Percentiles rank a stretch among this genome's conserved stretches.
Conservation (phyloP, 2,888 invertebrate genomes). For the Eupithecia vulgata region DNA sequence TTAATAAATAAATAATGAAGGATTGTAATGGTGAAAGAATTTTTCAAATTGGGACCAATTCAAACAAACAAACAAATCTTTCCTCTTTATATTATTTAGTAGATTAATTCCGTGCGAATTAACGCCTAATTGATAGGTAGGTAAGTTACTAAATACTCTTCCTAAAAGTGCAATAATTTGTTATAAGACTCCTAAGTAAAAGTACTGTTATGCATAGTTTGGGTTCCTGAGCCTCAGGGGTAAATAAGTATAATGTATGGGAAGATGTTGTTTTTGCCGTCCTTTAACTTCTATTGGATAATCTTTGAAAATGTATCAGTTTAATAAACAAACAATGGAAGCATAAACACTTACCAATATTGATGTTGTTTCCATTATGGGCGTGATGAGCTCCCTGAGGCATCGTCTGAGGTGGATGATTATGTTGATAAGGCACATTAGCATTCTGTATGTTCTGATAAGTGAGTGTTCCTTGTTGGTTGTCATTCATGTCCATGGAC, state of each 20-base stretch:
- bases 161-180: no score
- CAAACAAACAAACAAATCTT: no score
- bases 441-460: slow-evolving; percentile 80
- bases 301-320: background rate
- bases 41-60: no score
- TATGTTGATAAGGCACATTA: slow-evolving; percentile 77
- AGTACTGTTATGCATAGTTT: no score
- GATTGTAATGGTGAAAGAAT: no score
- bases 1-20: no score
- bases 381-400: slow-evolving; percentile 66
- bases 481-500: slow-evolving; percentile 75
- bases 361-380: slow-evolving; percentile 76
- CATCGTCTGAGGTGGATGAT: slow-evolving; percentile 69
- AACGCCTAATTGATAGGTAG: background rate
- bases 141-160: no score
- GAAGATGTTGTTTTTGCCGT: background rate
- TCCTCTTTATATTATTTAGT: no score
- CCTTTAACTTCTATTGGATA: background rate
- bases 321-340: background rate
- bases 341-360: slow-evolving; percentile 59
- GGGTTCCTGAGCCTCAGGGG: no score
- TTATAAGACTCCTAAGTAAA: no score
- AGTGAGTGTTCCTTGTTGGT: slow-evolving; percentile 75
- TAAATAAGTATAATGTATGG: no score
- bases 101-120: background rate